Conservation (phyloP, 2,797 vertebrate species). For the Lerista edwardsae region DNA sequence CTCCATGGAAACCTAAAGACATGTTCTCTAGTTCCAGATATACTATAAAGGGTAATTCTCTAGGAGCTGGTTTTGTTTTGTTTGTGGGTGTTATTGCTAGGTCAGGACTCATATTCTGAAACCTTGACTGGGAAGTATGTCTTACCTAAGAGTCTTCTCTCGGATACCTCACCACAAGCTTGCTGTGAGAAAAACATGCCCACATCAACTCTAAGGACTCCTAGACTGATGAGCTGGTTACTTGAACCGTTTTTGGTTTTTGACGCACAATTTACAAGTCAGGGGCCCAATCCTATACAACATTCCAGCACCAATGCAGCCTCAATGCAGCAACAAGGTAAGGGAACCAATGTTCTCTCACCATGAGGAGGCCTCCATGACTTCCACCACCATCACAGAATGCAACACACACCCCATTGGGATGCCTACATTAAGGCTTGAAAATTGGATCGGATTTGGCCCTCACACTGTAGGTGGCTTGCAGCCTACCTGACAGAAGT, state of each 20-base stretch:
- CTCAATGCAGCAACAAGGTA: no score
- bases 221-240: not conserved
- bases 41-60: not conserved
- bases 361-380: no score
- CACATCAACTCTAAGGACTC: not conserved
- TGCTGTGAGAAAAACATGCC: not conserved
- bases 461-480: not conserved
- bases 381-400: no score
- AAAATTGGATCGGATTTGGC: no score
- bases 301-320: no score
- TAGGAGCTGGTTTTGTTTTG: not conserved
- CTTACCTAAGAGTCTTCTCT: not conserved
- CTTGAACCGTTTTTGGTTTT: not conserved
- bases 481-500: not conserved
- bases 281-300: no score
- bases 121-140: not conserved
- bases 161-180: not conserved
- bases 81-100: not conserved
- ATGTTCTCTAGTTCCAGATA: not conserved
- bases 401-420: no score
- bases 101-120: not conserved
- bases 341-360: no score
- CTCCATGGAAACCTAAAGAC: conserved; percentile 7
- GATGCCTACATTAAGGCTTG: no score
- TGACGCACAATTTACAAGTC: not conserved